Base-by-base conservation (phyloP, 2,888 invertebrate genomes). In the Chelonus formosanus region DNA sequence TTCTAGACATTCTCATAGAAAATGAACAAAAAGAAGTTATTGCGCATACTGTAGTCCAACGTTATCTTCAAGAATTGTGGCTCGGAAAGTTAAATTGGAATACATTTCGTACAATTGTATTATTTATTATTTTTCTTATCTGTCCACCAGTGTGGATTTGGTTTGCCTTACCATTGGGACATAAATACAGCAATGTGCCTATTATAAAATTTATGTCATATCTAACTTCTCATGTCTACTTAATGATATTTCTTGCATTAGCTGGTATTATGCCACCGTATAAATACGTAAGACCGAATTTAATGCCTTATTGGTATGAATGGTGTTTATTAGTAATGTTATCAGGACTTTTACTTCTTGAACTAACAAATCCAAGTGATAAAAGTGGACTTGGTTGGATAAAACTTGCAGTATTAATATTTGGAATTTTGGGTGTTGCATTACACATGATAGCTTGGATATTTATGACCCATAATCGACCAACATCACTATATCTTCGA, bases 191-290 rank as follows among this genome's bases (percentile, higher is more conserved):
- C 88, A 96, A 97, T 88, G 96, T 98, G 79, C 99, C 99, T 66
- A 98, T 99, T 81, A 97, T 99, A 81, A 99, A 99, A 86, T 99
- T 99, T 86, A 98, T 98, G 94, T 97, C 98, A 52, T 98, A 99
- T 86, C 89, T 99, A 77, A 98, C 98, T 34, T 98, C 98, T 5
- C 99, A 99, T 86, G 92, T 99, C 78, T 98, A 98, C 86, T 90
- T 99, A 75, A 97, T 98, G 92, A 86, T 95, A 72, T 91, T 98
- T 78, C 90, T 98, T 76, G 90, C 95, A 75, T 88, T 98, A 76
- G 95, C 95, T 67, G 95, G 93, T 52, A 95, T 95, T 72, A 93
- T 94, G 70, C 96, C 96, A 60, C 90, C 94, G 70, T 93, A 94
- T 85, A 91, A 93, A 59, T 92, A 93, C 75, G 90, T 94, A 75